Evolutionary conservation across 2,113 vertebrate genomes (phyloP).

Genomic region (Actenoides hombroni): DNA sequence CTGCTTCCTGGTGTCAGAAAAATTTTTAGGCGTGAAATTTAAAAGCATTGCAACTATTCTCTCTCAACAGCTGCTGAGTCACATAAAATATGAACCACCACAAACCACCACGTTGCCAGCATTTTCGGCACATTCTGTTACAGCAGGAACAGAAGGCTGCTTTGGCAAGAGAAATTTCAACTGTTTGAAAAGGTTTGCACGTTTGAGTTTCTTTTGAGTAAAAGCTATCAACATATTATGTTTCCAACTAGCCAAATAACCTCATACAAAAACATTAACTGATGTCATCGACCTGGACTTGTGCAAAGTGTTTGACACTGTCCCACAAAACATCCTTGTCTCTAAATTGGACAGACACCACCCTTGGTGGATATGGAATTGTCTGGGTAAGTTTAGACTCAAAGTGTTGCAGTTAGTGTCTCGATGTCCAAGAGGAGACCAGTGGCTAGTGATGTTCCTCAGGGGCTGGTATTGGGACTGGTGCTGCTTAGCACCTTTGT

Average conservation of each 20-base stretch:
- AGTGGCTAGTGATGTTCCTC: background rate
- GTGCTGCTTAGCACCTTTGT: background rate
- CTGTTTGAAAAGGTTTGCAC: background rate
- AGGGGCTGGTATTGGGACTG: background rate
- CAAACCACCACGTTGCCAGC: background rate
- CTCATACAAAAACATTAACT: background rate
- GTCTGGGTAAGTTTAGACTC: background rate
- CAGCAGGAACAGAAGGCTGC: background rate
- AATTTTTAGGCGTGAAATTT: background rate
- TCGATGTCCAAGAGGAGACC: background rate
- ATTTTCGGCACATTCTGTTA: background rate
- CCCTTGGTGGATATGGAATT: background rate
- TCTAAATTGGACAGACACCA: background rate
- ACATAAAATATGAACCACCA: background rate
- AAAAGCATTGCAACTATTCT: background rate
- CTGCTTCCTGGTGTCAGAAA: background rate
- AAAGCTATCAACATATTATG: background rate
- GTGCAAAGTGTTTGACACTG: background rate
- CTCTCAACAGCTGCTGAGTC: background rate
- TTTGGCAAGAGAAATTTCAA: background rate
- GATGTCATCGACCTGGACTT: background rate
- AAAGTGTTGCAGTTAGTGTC: background rate
- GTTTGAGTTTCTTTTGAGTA: background rate
- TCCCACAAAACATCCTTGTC: background rate
- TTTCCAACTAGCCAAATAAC: background rate